A percentile compares a stretch with the other conserved stretches of the same genome.
Evolutionary conservation across 2,797 vertebrate genomes (phyloP).

Genomic region (Buphagus erythrorhynchus): DNA sequence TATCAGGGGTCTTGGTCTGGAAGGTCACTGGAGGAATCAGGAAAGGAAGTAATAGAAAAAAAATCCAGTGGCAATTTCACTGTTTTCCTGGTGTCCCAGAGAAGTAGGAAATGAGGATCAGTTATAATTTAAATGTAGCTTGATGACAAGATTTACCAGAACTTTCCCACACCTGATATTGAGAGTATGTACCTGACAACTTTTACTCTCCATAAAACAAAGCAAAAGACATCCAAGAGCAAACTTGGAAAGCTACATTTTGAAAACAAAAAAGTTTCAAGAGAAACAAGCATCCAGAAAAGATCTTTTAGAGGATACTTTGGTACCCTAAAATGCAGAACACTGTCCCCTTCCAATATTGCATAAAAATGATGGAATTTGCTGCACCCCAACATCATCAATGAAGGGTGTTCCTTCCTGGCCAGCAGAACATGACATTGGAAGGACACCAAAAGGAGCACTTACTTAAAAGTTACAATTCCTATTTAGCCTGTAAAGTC

Average conservation of each 20-base stretch:
- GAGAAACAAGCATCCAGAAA: neutral
- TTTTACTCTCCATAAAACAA: neutral
- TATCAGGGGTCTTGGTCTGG: neutral
- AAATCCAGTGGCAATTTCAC: neutral
- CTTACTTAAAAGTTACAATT: neutral
- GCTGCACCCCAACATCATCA: accelerated
- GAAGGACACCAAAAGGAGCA: neutral
- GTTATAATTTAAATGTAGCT: neutral
- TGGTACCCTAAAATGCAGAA: neutral
- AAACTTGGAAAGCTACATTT: neutral
- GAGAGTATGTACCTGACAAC: neutral
- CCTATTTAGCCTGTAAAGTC: neutral
- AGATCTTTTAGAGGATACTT: neutral
- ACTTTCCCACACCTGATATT: neutral
- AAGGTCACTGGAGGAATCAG: neutral
- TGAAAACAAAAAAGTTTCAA: neutral
- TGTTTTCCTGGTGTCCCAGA: neutral
- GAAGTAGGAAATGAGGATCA: neutral
- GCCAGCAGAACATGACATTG: neutral
- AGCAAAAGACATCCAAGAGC: neutral
- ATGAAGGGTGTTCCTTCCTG: accelerated
- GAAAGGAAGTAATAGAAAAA: neutral
- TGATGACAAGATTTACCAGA: neutral
- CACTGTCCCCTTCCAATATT: neutral
- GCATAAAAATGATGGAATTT: neutral